phyloP scores from a whole-genome alignment of 2,888 invertebrate genomes.

The Calameuta pallipes region DNA sequence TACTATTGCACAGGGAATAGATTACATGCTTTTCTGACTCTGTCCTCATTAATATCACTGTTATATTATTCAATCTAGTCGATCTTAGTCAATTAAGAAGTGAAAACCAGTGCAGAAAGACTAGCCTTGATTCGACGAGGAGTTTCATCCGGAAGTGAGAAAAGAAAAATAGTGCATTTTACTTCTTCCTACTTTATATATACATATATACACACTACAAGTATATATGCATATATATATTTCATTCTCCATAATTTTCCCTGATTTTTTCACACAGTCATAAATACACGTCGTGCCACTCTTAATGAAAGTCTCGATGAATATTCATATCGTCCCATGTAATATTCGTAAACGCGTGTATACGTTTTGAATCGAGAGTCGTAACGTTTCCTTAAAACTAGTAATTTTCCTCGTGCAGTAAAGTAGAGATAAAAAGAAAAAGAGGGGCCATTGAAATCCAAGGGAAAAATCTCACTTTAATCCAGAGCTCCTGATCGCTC shows the following conservation, averaged over 20 bases:
- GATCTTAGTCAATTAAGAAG: conserved; percentile 39
- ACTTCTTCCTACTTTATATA: background rate
- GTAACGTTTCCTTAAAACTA: background rate
- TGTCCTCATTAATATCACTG: background rate
- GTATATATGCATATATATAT: background rate
- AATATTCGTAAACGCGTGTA: background rate
- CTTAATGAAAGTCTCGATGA: background rate
- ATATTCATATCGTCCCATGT: background rate
- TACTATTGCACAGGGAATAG: conserved; percentile 16
- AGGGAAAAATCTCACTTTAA: background rate
- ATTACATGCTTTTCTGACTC: conserved; percentile 28
- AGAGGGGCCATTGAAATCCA: background rate
- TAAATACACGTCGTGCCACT: background rate
- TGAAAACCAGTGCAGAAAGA: conserved; percentile 37
- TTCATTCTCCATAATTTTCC: background rate
- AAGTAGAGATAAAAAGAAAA: too few relatives aligned
- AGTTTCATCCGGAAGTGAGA: conserved; percentile 18
- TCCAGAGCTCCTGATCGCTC: background rate
- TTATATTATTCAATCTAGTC: conserved; percentile 35
- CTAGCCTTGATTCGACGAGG: conserved; percentile 21
- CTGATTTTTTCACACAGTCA: background rate
- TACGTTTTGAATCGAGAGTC: background rate
- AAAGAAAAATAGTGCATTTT: background rate
- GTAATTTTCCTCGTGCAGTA: background rate
- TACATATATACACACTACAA: too few relatives aligned